Conservation (phyloP, 2,888 invertebrate genomes). For the Folsomia manolachei region DNA sequence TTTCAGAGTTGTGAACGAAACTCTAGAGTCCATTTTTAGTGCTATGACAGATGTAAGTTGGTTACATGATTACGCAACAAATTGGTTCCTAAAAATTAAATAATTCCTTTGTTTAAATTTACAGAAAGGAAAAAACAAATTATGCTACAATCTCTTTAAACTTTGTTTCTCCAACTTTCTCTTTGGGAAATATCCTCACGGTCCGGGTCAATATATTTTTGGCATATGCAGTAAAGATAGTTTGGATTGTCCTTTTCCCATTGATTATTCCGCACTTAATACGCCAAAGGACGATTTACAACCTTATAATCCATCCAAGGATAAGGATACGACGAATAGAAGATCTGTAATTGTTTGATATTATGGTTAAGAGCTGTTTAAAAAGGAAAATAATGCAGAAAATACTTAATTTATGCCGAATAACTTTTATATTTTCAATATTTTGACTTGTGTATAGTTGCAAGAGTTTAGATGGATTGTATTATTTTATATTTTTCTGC, state of each 20-base stretch:
- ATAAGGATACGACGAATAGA: constrained; percentile 60
- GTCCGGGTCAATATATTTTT: constrained; percentile 69
- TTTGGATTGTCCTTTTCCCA: constrained; percentile 60
- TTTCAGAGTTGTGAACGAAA: constrained; percentile 63
- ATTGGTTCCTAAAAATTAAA: background rate
- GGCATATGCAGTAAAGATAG: constrained; percentile 56
- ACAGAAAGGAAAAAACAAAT: constrained; percentile 67
- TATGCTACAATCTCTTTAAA: constrained; percentile 67
- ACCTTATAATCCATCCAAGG: constrained; percentile 67
- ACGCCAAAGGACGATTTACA: constrained; percentile 68
- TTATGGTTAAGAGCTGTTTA: background rate
- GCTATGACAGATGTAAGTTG: constrained; percentile 69
- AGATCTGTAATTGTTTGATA: constrained; percentile 68
- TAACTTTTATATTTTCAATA: background rate
- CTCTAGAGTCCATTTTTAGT: constrained; percentile 67
- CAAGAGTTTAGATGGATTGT: too few relatives aligned
- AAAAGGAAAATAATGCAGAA: background rate
- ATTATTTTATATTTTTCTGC: too few relatives aligned
- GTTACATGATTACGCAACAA: background rate
- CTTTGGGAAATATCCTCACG: constrained; percentile 70
- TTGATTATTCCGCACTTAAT: constrained; percentile 73
- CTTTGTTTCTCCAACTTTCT: constrained; percentile 73
- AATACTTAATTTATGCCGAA: background rate
- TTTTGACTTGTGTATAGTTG: too few relatives aligned
- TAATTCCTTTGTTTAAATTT: constrained; percentile 52